A percentile compares a stretch with the other conserved stretches of the same genome.
phyloP scores from a whole-genome alignment of 2,113 vertebrate genomes.

The Axis porcinus region DNA sequence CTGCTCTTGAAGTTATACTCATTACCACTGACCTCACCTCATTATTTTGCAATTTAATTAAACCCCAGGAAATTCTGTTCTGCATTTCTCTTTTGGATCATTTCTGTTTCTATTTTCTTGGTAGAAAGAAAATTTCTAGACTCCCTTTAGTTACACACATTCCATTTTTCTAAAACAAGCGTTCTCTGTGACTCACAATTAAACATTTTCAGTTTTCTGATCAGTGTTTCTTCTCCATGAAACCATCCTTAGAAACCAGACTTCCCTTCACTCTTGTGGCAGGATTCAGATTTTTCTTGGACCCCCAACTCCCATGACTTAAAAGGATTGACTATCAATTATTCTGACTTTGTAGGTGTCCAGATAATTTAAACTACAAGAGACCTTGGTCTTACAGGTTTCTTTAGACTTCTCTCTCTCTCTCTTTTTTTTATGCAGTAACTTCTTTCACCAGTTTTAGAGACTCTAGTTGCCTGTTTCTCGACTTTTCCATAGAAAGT shows the following conservation, averaged over 20 bases:
- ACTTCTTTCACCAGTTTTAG: not conserved
- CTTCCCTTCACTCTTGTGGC: not conserved
- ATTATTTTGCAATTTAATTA: not conserved
- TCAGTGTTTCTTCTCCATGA: not conserved
- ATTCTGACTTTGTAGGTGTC: not conserved
- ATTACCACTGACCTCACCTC: not conserved
- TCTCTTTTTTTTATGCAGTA: not conserved
- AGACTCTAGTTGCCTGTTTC: not conserved
- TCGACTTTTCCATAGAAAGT: not conserved
- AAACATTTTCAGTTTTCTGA: not conserved
- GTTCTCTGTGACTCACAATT: not conserved
- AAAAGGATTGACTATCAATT: not conserved
- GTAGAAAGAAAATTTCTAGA: not conserved
- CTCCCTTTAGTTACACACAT: not conserved
- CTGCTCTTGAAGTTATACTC: not conserved
- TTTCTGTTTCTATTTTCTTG: not conserved
- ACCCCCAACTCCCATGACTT: not conserved
- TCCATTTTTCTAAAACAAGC: not conserved
- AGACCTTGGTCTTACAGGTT: not conserved
- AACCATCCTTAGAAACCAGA: not conserved
- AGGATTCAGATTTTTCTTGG: not conserved
- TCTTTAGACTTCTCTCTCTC: not conserved
- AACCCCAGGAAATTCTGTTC: not conserved
- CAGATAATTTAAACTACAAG: not conserved
- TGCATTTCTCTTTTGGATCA: not conserved